Percentiles rank a stretch among this genome's conserved stretches.
Evolutionary conservation across 2,113 vertebrate genomes (phyloP).

Genomic region (Gracilinanus agilis): DNA sequence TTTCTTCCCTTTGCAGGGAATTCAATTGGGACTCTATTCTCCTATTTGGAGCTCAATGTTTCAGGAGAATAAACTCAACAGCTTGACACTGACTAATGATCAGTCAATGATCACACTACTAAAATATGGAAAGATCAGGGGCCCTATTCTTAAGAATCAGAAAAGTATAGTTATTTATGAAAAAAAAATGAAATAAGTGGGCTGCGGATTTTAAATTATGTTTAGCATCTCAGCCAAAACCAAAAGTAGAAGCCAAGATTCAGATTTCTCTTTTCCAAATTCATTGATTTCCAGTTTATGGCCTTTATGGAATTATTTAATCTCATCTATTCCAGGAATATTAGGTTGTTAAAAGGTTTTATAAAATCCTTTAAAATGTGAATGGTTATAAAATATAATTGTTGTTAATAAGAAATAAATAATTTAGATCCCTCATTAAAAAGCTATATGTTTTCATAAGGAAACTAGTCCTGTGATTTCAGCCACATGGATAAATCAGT

Average conservation of each 20-base stretch:
- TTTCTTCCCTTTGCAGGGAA: not conserved
- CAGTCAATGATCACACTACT: not conserved
- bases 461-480: not conserved
- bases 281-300: not conserved
- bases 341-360: not conserved
- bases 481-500: not conserved
- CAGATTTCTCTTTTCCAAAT: not conserved
- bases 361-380: not conserved
- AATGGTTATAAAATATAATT: constrained; percentile 42
- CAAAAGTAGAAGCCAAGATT: not conserved
- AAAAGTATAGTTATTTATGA: not conserved
- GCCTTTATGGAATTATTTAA: not conserved
- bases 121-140: not conserved
- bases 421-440: constrained; percentile 47
- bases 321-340: not conserved
- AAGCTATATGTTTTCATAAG: constrained; percentile 24
- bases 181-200: not conserved
- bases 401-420: constrained; percentile 3
- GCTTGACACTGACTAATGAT: not conserved
- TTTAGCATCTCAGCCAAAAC: not conserved
- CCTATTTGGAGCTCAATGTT: not conserved
- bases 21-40: not conserved
- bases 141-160: not conserved
- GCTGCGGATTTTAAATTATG: not conserved
- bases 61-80: not conserved